phyloP scores from a whole-genome alignment of 2,888 invertebrate genomes.

The Hirtodrosophila duncani region DNA sequence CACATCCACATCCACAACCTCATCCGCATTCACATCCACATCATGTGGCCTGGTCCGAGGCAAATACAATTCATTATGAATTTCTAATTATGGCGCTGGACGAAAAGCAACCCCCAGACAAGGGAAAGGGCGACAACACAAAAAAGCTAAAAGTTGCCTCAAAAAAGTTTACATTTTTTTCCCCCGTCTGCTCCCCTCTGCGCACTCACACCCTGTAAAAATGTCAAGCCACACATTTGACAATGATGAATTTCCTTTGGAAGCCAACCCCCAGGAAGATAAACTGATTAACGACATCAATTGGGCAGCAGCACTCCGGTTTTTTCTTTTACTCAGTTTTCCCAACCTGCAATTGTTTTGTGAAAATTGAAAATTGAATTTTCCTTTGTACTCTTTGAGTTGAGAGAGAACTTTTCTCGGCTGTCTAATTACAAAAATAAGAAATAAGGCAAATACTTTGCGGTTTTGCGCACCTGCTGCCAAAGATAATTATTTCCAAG shows the following conservation, averaged over 20 bases:
- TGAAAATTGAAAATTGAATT: constrained; percentile 66
- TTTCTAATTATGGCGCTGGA: constrained; percentile 64
- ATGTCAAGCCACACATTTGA: constrained; percentile 67
- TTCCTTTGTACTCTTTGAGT: constrained; percentile 52
- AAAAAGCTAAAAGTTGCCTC: constrained; percentile 35
- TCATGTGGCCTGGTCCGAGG: constrained; percentile 63
- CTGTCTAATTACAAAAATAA: constrained; percentile 65
- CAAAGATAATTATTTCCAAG: constrained; percentile 54
- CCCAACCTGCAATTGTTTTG: constrained; percentile 64
- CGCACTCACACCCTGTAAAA: constrained; percentile 35
- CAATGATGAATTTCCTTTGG: constrained; percentile 64
- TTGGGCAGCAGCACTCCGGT: constrained; percentile 49
- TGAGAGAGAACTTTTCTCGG: constrained; percentile 16
- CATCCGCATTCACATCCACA: constrained; percentile 46
- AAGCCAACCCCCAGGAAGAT: constrained; percentile 43
- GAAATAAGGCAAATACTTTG: constrained; percentile 59
- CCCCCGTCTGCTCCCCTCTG: background rate
- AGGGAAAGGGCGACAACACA: background rate
- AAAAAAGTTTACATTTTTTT: constrained; percentile 51
- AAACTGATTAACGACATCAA: constrained; percentile 73
- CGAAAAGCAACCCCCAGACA: constrained; percentile 27
- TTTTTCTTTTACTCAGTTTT: constrained; percentile 20
- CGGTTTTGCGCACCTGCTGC: constrained; percentile 64
- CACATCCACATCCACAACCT: too few species aligned
- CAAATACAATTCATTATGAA: constrained; percentile 75